Conservation (phyloP, 2,113 vertebrate species). For the Gila orcuttii region DNA sequence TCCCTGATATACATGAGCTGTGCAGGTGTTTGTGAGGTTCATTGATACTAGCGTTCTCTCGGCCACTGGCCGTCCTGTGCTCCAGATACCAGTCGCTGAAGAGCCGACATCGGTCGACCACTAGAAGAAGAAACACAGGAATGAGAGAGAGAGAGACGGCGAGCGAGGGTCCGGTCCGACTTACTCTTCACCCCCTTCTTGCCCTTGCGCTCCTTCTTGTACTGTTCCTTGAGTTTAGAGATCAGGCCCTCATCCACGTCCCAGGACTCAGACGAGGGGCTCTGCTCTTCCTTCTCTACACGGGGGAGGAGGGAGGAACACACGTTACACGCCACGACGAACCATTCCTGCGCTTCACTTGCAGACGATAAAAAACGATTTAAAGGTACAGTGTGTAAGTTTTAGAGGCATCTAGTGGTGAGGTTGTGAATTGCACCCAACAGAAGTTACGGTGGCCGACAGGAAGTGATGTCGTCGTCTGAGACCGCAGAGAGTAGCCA, state of each 20-base stretch:
- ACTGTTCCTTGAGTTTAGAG: slow-evolving; percentile 99
- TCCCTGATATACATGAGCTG: background rate
- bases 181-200: slow-evolving; percentile 99
- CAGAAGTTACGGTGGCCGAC: too few relatives aligned
- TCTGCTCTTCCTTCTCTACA: slow-evolving; percentile 99
- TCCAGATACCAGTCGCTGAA: background rate
- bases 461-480: too few relatives aligned
- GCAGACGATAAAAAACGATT: too few relatives aligned
- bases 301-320: slow-evolving; percentile 71
- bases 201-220: slow-evolving; percentile 99
- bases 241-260: slow-evolving; percentile 99
- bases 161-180: slow-evolving; percentile 72
- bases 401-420: too few relatives aligned
- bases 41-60: background rate
- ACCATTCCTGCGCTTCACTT: too few relatives aligned
- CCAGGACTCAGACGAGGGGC: slow-evolving; percentile 96
- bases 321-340: background rate
- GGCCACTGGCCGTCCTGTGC: background rate
- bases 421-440: too few relatives aligned
- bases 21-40: background rate
- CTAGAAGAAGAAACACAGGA: slow-evolving; percentile 61
- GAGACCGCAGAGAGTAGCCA: too few relatives aligned
- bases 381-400: too few relatives aligned
- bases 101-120: slow-evolving; percentile 40
- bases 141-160: slow-evolving; percentile 10